phyloP scores from a whole-genome alignment of 2,797 vertebrate genomes.

The Xerus rutilus region DNA sequence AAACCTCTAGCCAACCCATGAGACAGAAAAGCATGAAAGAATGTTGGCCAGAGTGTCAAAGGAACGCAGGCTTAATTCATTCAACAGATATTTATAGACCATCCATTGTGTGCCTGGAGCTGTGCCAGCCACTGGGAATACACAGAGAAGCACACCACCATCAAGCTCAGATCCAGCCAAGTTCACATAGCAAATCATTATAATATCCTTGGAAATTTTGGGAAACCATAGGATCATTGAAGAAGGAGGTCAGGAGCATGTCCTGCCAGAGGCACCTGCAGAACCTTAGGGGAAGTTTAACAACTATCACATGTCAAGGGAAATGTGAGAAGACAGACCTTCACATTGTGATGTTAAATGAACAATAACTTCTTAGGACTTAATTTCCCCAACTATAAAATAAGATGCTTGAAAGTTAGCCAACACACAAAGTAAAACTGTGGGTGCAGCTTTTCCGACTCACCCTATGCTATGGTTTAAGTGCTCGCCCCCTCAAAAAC shows the following conservation, averaged over 20 bases:
- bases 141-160: not conserved
- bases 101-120: not conserved
- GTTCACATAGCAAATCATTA: not conserved
- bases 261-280: not conserved
- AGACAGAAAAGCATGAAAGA: not conserved
- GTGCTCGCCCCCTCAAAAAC: not conserved
- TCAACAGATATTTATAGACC: not conserved
- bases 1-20: not conserved
- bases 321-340: not conserved
- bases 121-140: not conserved
- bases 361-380: slow-evolving; percentile 18
- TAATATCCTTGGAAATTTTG: not conserved
- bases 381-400: slow-evolving; percentile 25
- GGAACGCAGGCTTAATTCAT: not conserved
- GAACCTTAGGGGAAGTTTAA: not conserved
- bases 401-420: not conserved
- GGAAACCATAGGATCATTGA: not conserved
- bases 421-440: not conserved
- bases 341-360: not conserved
- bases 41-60: not conserved
- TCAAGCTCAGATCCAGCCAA: not conserved
- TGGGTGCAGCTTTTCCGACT: not conserved
- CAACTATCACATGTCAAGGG: not conserved
- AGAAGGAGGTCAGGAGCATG: not conserved
- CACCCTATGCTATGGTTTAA: not conserved